These are phyloP conservation scores for Gymnodraco acuticeps DNA, from an alignment of 2,797 vertebrate species.

Conservation along the genomic window DNA sequence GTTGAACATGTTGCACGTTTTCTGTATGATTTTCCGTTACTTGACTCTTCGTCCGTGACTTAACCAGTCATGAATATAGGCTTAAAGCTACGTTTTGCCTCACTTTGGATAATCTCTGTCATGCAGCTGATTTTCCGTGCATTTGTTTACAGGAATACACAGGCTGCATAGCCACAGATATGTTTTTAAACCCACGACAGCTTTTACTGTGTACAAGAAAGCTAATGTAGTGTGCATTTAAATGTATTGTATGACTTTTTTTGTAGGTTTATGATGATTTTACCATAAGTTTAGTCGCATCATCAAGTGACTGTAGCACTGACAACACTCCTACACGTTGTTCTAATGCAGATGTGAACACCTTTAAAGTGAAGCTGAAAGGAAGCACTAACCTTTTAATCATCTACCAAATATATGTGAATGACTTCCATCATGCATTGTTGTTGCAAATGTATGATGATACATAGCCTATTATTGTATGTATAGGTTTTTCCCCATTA, in stretches of 20 bases:
- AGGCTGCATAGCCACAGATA: not conserved
- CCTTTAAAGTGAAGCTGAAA: not conserved
- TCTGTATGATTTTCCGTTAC: not conserved
- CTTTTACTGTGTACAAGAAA: not conserved
- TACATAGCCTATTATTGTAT: not conserved
- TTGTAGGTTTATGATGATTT: not conserved
- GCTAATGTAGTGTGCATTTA: not conserved
- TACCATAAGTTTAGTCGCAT: not conserved
- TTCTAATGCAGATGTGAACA: conserved; percentile 8
- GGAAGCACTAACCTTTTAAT: not conserved
- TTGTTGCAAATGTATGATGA: not conserved
- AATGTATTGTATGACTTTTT: not conserved
- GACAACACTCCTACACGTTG: not conserved
- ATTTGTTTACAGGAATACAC: not conserved
- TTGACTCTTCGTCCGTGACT: conserved; percentile 13
- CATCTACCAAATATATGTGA: not conserved
- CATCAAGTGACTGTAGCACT: not conserved
- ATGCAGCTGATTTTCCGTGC: conserved; percentile 19
- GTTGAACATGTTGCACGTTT: not conserved
- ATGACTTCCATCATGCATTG: not conserved
- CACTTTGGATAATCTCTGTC: conserved; percentile 18
- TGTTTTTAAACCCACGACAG: not conserved
- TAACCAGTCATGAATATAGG: not conserved
- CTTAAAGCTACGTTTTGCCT: conserved; percentile 16
- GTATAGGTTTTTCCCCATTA: no score